Evolutionary conservation across 2,888 invertebrate genomes (phyloP), one percentile per base, ranked within the genome.

Genomic region (Trichogramma dendrolimi): DNA sequence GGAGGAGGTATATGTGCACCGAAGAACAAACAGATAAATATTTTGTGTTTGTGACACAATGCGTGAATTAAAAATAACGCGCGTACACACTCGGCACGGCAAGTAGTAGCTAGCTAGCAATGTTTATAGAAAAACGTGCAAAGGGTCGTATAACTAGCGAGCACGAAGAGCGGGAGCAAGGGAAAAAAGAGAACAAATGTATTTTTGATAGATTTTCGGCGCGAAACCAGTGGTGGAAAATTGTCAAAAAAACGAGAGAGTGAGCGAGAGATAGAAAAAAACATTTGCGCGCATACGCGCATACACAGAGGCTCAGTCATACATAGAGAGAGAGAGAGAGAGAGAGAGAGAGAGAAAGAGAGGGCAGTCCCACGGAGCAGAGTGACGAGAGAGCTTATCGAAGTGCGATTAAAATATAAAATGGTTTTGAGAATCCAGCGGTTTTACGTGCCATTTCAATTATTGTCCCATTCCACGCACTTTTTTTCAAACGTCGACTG

Each of bases 361-460:
- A 57, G 58, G 60, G 59, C 55, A 64, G 55, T 68, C 64, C 68
- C 65, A 69, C 63, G 65, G 61, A 57, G 58, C 42, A 52, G 60
- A 64, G 61, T 69, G 66, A 67, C 67, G 63, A 60, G 63, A 64
- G 66, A 65, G 64, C 61, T 71, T 72, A 75, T 73, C 69, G 72
- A 69, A 70, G 72, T 63, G 71, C 74, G 73, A 74, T 75, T 75
- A 75, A 75, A 75, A 75, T 73, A 75, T 75, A 73, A 75, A 75
- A 75, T 71, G 73, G 72, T 75, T 73, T 71, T 70, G 73, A 73
- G 73, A 73, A 73, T 71, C 74, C 72, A 72, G 72, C 71, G 73
- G 75, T 74, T 74, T 75, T 74, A 74, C 75, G 72, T 72, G 74
- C 72, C 72, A 73, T 75, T 74, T 74, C 75, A 75, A 74, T 74